Base-by-base conservation (phyloP, 2,113 vertebrate species). In the Pyxicephalus adspersus region DNA sequence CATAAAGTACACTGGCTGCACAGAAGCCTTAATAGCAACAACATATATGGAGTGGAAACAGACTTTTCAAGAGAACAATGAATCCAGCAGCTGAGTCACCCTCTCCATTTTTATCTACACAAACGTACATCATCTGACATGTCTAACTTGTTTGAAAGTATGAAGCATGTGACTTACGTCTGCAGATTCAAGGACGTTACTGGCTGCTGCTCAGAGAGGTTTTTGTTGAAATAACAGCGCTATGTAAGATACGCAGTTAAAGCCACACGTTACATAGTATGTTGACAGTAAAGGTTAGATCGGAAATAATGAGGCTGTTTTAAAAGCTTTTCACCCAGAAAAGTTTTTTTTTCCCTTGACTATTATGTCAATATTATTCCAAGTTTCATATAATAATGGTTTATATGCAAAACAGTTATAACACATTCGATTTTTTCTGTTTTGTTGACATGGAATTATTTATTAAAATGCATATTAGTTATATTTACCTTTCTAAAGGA, bases 131-230 rank as follows among this genome's bases (percentile, higher is more conserved):
- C 80, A 66, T 28, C 29, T 74, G 80, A 75, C 13, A n/a, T 28
- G 50, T 66, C 70, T 75, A 64, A 64, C 79, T 17, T 64, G 51
- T 67, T 52, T 51, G 50, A n/a, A n/a, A 66, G 60, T 23, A 8
- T 7, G 17, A 73, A 22, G 61, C 80, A 75, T 66, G 80, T 75
- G 70, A 82, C 51, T 66, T 16, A 65, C 5, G 18, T 74, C 57
- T 65, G 51, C 28, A 20, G 64, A 66, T 82, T 52, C 71, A 82
- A 31, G 38, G 80, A 54, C 80, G 75, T 28, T 61, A 45, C 61
- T 81, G 45, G 66, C 16, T 52, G 23, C 55, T 26, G 31, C 71
- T 20, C 70, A 38, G 5, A 34, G 29, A 74, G 31, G 54, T 5
- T 19, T 23, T 17, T 8, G 54, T 72, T 2, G 6, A 51, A 52